These are phyloP conservation scores for Antigone vipio DNA, from an alignment of 2,113 vertebrate species.

Conservation along the genomic window DNA sequence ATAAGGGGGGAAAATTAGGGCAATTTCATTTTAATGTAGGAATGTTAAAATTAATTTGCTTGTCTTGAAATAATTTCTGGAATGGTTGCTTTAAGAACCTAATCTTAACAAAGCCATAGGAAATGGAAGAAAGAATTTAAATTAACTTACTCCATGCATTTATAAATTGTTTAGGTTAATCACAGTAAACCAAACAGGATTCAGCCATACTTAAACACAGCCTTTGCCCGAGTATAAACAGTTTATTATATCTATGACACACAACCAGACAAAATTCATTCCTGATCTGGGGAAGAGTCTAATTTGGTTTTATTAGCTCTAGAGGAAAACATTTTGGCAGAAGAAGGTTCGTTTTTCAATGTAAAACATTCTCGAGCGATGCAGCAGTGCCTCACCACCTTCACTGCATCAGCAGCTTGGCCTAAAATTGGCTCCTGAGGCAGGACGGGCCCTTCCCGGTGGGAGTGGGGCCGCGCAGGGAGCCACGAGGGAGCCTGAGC, in stretches of 20 bases:
- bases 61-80: conserved; percentile 39
- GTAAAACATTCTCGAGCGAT: neutral
- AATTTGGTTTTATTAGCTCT: conserved; percentile 26
- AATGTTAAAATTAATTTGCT: neutral
- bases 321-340: neutral
- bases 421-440: neutral
- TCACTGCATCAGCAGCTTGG: neutral
- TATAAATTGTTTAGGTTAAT: conserved; percentile 57
- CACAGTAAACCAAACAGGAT: conserved; percentile 58
- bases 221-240: conserved; percentile 42
- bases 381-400: neutral
- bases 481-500: neutral
- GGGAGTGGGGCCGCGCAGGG: neutral
- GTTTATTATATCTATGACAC: conserved; percentile 44
- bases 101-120: conserved; percentile 3
- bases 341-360: neutral
- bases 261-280: conserved; percentile 48
- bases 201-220: conserved; percentile 45
- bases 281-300: neutral
- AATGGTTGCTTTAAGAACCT: conserved; percentile 35
- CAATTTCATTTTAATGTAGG: neutral
- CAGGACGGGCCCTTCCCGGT: fast-evolving
- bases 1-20: neutral
- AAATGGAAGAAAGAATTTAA: conserved; percentile 54
- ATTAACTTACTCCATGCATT: conserved; percentile 37